phyloP scores from a whole-genome alignment of 2,113 vertebrate species.

The Platysteira castanea region DNA sequence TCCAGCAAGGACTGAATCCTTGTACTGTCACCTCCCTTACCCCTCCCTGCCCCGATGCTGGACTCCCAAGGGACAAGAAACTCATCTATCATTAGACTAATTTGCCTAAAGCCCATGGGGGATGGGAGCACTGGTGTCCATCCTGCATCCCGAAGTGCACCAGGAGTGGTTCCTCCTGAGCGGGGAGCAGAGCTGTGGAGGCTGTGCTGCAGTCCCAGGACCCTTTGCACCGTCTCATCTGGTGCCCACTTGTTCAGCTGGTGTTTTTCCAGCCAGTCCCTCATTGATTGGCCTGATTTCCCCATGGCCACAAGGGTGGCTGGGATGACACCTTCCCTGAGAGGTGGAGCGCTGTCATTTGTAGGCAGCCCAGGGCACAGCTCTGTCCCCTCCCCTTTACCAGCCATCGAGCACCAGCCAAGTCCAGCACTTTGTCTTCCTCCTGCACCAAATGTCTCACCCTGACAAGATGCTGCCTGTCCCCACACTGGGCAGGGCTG shows the following conservation, averaged over 20 bases:
- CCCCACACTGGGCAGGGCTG: background rate
- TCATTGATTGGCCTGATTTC: background rate
- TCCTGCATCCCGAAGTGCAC: fast-evolving
- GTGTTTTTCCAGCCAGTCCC: background rate
- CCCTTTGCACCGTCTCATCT: background rate
- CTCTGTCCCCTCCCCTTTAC: background rate
- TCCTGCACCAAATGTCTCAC: background rate
- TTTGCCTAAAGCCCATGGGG: background rate
- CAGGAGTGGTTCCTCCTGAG: background rate
- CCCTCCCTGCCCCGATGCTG: background rate
- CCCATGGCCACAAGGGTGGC: background rate
- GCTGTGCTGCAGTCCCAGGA: background rate
- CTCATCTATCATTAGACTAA: background rate
- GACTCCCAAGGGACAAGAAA: background rate
- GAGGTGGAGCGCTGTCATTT: background rate
- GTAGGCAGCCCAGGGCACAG: background rate
- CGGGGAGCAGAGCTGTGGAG: background rate
- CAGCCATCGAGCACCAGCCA: background rate
- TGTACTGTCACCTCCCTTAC: background rate
- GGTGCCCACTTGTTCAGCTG: background rate
- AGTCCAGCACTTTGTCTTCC: background rate
- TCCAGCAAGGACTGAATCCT: background rate
- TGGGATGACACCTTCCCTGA: background rate
- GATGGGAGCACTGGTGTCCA: background rate
- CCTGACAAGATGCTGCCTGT: background rate